Base-by-base conservation (phyloP, 1,140 invertebrate genomes). In the Hyphantria cunea region DNA sequence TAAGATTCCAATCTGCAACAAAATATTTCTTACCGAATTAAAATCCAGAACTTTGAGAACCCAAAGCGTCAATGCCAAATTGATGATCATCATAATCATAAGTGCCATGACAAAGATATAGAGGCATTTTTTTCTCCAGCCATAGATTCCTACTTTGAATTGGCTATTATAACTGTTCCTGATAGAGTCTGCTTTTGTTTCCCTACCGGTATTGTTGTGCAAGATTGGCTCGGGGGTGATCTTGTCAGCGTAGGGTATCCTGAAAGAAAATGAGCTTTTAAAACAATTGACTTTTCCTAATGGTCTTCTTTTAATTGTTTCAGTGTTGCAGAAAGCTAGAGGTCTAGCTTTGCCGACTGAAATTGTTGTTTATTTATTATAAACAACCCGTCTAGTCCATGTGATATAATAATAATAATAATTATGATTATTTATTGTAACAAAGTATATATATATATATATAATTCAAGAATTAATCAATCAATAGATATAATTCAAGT, bases 1-100 rank as follows among this genome's bases (percentile, higher is more conserved):
- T n/a, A n/a, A n/a, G n/a, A n/a, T n/a, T n/a, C n/a, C n/a, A n/a
- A n/a, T n/a, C n/a, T n/a, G n/a, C n/a, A n/a, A n/a, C n/a, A n/a
- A n/a, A n/a, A n/a, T n/a, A 25, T 25, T 25, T 25, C 95, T 96
- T 93, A 99, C 98, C 80, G 96, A 94, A 70, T 97, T 97, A 81
- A 99, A 98, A 92, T 98, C 96, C 93, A 99, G 95, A 64, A 99
- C 97, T 92, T 97, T 97, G 47, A 99, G 93, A 66, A 99, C 96
- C 98, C 98, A 99, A 32, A 99, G 93, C 3, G 98, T 99, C 32
- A 99, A 93, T 5, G 97, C 96, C 60, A 99, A 92, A 92, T 99
- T 99, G 55, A 99, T 93, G 68, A 98, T 95, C 79, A 99, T 96
- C 88, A 99, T 94, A 58, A 98, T 91, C 89, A 98, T 95, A 50